These are phyloP conservation scores for Drosophila pseudoananassae DNA, from an alignment of 1,140 invertebrate species.

Conservation along the genomic window DNA sequence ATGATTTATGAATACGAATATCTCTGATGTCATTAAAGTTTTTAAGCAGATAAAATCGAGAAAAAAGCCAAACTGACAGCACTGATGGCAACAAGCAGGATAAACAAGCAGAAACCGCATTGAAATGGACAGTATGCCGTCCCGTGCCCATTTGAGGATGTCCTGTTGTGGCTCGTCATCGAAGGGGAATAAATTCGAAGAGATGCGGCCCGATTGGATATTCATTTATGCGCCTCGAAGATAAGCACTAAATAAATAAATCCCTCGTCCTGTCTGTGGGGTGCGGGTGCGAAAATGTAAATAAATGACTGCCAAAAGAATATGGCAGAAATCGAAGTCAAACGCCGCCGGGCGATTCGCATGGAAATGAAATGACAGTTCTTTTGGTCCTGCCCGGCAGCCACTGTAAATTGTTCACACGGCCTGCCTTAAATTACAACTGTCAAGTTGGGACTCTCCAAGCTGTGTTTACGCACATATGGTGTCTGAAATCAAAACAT, in stretches of 20 bases:
- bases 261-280: conserved; percentile 16
- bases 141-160: conserved; percentile 12
- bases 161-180: conserved; percentile 43
- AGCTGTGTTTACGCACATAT: conserved; percentile 67
- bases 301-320: conserved; percentile 71
- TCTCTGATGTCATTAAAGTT: background rate
- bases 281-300: conserved; percentile 64
- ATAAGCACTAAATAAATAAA: conserved; percentile 82
- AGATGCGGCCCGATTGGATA: conserved; percentile 66
- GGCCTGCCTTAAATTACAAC: conserved; percentile 67
- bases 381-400: conserved; percentile 2
- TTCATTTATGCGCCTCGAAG: conserved; percentile 78
- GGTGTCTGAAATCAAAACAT: conserved; percentile 75
- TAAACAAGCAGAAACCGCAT: conserved; percentile 64
- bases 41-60: background rate
- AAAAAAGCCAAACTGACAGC: conserved; percentile 11
- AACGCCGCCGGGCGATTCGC: conserved; percentile 49
- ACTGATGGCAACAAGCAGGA: conserved; percentile 18
- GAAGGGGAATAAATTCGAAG: conserved; percentile 65
- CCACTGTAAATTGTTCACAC: conserved; percentile 61
- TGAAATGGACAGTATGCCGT: conserved; percentile 52
- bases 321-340: conserved; percentile 59
- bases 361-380: conserved; percentile 56
- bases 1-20: background rate
- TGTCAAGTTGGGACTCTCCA: conserved; percentile 37